Percentiles rank a stretch among this genome's conserved stretches.
These are phyloP conservation scores for Aporrectodea caliginosa DNA, from an alignment of 1,140 invertebrate species.

Conservation along the genomic window DNA sequence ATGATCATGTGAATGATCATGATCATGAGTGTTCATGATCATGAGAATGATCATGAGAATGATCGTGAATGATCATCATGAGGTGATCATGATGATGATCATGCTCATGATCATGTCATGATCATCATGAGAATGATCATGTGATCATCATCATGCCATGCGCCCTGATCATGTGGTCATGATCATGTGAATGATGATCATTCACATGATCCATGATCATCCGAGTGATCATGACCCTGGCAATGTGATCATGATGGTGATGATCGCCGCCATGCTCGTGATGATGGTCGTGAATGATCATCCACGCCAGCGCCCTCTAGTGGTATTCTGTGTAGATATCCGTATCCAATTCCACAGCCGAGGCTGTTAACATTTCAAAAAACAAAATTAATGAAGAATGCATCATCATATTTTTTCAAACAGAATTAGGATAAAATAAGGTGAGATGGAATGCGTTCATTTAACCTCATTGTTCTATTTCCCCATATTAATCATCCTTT, in stretches of 20 bases:
- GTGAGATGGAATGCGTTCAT: neutral
- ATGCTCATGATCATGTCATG: neutral
- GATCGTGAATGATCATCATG: neutral
- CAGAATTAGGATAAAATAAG: neutral
- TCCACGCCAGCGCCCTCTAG: neutral
- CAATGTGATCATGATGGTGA: neutral
- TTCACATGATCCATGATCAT: neutral
- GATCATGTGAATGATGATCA: neutral
- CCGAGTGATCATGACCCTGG: neutral
- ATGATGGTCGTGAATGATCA: neutral
- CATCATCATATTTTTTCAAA: neutral
- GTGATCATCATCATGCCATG: no score
- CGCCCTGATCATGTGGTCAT: no score
- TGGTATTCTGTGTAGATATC: constrained; percentile 96
- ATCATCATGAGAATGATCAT: neutral
- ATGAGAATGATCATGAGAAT: neutral
- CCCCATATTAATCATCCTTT: neutral
- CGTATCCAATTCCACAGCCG: constrained; percentile 98
- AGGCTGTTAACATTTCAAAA: constrained; percentile 62
- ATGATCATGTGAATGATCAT: neutral
- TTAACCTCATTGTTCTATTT: neutral
- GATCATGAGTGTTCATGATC: neutral
- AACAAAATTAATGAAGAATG: neutral
- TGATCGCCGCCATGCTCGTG: neutral
- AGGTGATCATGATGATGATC: neutral